Evolutionary conservation across 1,140 invertebrate species (phyloP).

Genomic region (Carposina sasakii): DNA sequence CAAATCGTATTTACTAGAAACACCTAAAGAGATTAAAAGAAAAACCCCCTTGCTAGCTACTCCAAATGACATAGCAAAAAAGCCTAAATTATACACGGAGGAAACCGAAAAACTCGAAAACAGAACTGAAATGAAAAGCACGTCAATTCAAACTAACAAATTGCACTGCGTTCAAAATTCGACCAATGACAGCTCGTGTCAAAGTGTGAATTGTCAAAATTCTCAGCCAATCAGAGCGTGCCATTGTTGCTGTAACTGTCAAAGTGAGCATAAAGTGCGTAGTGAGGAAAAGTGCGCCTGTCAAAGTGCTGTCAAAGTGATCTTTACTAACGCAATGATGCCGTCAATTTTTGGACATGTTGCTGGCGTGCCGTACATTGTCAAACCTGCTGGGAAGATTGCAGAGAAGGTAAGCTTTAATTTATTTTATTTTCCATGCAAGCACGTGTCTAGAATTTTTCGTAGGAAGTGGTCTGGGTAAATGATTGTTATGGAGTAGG

Average conservation of each 20-base stretch:
- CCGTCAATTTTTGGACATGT: constrained; percentile 44
- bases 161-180: too few species aligned
- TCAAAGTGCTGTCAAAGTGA: constrained; percentile 49
- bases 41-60: constrained; percentile 43
- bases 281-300: constrained; percentile 21
- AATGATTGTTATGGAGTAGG: neutral
- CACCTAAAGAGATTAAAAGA: constrained; percentile 45
- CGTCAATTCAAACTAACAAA: too few species aligned
- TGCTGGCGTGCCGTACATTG: constrained; percentile 40
- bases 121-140: neutral
- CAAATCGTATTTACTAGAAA: constrained; percentile 47
- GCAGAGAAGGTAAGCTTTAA: constrained; percentile 41
- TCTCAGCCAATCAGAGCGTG: constrained; percentile 21
- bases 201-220: constrained; percentile 25
- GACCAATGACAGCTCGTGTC: too few species aligned
- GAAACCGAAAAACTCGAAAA: constrained; percentile 10
- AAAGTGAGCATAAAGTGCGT: constrained; percentile 1
- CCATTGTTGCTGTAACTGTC: constrained; percentile 29
- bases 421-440: neutral
- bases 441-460: neutral
- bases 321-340: constrained; percentile 57
- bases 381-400: constrained; percentile 31
- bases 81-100: constrained; percentile 37
- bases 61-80: constrained; percentile 39
- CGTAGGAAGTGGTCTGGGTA: neutral